phyloP scores from a whole-genome alignment of 2,797 vertebrate genomes.

The Urophycis tenuis region DNA sequence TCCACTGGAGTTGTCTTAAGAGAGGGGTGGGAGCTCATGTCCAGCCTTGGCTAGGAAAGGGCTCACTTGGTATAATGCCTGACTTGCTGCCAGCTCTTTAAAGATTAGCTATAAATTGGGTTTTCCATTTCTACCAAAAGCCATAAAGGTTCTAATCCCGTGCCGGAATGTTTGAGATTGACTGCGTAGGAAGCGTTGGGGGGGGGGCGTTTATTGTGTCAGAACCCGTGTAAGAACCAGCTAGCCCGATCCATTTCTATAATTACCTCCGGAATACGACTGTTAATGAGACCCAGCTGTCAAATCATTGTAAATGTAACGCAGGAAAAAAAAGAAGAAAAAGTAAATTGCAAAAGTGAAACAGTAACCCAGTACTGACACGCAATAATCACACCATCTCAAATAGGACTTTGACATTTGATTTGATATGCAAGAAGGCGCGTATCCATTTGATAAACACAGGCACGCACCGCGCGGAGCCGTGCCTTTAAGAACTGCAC shows the following conservation, averaged over 20 bases:
- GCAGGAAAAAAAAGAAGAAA: not conserved
- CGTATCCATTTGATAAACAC: constrained; percentile 9
- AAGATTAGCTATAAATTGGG: constrained; percentile 25
- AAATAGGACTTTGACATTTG: constrained; percentile 19
- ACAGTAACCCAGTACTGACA: no score
- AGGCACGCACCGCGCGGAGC: constrained; percentile 1
- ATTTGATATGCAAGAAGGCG: constrained; percentile 4
- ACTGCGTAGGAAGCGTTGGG: not conserved
- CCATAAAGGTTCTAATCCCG: constrained; percentile 25
- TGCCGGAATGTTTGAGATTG: constrained; percentile 12
- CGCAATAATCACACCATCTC: constrained; percentile 6
- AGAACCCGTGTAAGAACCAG: constrained; percentile 9
- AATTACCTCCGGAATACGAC: constrained; percentile 14
- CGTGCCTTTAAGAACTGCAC: constrained; percentile 55
- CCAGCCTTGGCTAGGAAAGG: not conserved
- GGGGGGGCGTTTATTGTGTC: constrained; percentile 8
- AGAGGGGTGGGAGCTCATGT: not conserved
- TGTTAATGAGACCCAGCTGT: not conserved
- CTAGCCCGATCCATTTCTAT: not conserved
- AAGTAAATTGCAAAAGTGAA: not conserved
- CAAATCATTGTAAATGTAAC: no score
- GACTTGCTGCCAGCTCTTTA: constrained; percentile 14
- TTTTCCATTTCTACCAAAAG: constrained; percentile 14
- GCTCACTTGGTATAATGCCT: not conserved
- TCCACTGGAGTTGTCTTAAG: not conserved